A percentile compares a stretch with the other conserved stretches of the same genome.
These are phyloP conservation scores for Corythornis cristatus DNA, from an alignment of 2,113 vertebrate species.

Conservation along the genomic window DNA sequence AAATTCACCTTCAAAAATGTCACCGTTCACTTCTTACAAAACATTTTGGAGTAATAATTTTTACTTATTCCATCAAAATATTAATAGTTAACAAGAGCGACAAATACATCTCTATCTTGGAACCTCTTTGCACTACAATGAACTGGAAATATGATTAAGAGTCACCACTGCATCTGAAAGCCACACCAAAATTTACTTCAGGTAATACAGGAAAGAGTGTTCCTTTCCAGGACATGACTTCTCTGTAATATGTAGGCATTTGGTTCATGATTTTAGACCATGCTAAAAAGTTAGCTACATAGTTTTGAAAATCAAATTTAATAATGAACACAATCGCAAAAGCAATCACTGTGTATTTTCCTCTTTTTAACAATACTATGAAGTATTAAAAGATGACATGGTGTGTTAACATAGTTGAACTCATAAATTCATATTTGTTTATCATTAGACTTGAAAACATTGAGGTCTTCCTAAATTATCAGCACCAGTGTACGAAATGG, in stretches of 20 bases:
- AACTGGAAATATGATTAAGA: neutral
- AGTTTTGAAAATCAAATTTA: neutral
- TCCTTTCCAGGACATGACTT: neutral
- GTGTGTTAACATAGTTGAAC: neutral
- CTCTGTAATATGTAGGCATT: neutral
- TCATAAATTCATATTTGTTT: neutral
- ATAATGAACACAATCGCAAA: neutral
- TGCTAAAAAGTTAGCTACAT: neutral
- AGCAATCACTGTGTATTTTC: neutral
- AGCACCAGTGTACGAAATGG: rapidly evolving
- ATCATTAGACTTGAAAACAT: neutral
- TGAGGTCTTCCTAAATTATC: neutral
- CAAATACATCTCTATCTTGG: neutral
- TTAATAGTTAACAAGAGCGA: rapidly evolving
- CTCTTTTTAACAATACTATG: neutral
- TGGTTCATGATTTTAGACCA: neutral
- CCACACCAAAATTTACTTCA: neutral
- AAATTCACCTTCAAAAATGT: neutral
- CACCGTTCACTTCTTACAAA: neutral
- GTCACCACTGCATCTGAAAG: neutral
- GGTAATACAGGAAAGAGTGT: rapidly evolving
- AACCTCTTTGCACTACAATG: neutral
- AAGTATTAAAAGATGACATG: neutral
- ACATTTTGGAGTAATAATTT: neutral
- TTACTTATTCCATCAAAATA: neutral